A percentile compares a stretch with the other conserved stretches of the same genome.
Conservation (phyloP, 2,888 invertebrate genomes). For the Drosophila picticornis region DNA sequence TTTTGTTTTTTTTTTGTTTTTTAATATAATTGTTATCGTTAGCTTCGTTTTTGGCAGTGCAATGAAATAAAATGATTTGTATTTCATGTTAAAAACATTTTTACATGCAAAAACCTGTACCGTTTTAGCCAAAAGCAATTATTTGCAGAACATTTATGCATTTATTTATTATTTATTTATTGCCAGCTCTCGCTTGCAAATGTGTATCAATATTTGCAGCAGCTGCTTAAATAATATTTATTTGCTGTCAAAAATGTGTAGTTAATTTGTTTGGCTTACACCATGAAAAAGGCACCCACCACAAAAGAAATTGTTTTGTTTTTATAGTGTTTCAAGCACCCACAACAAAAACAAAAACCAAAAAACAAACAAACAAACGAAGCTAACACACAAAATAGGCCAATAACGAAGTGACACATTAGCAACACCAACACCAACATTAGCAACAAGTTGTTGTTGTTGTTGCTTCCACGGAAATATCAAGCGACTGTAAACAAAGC, state of each 20-base stretch:
- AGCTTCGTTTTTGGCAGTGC: conserved; percentile 54
- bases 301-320: conserved; percentile 33
- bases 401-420: conserved; percentile 55
- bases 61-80: conserved; percentile 57
- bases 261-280: conserved; percentile 17
- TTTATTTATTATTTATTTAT: not conserved
- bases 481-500: conserved; percentile 40
- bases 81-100: not conserved
- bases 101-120: not conserved
- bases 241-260: conserved; percentile 10
- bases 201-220: not conserved
- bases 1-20: conserved; percentile 11
- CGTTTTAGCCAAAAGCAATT: not conserved
- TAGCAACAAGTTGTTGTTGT: conserved; percentile 10
- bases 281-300: conserved; percentile 8
- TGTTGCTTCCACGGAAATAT: conserved; percentile 35
- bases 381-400: conserved; percentile 48
- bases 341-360: conserved; percentile 18
- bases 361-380: not conserved
- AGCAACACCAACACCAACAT: conserved; percentile 14
- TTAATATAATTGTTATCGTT: conserved; percentile 32
- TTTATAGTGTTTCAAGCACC: conserved; percentile 27
- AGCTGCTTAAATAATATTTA: not conserved
- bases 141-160: not conserved
- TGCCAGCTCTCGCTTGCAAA: not conserved